phyloP scores from a whole-genome alignment of 2,797 vertebrate genomes.

The Crenuchus spilurus region DNA sequence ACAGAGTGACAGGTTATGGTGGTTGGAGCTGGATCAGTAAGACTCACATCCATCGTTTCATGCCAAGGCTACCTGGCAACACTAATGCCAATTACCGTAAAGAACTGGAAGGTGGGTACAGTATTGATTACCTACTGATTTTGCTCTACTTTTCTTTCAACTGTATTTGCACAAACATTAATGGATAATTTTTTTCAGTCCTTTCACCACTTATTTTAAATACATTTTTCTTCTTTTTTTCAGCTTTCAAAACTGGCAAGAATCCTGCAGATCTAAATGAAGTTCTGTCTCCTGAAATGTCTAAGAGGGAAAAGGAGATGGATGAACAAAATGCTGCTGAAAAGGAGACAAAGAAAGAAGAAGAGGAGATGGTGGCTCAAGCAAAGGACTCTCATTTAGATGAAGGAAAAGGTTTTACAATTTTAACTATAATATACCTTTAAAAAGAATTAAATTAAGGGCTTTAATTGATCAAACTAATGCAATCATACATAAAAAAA shows the following conservation, averaged over 20 bases:
- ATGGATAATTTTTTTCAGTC: conserved; percentile 2
- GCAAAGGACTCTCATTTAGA: conserved; percentile 45
- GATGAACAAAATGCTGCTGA: conserved; percentile 38
- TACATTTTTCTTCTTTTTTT: conserved; percentile 3
- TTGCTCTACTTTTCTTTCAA: no score
- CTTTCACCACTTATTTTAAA: neutral
- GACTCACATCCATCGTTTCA: conserved; percentile 90
- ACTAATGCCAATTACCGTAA: conserved; percentile 93
- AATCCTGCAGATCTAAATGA: conserved; percentile 67
- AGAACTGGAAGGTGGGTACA: conserved; percentile 82
- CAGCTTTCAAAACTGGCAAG: conserved; percentile 74
- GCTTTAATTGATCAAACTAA: no score
- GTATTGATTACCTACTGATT: no score
- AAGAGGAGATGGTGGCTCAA: conserved; percentile 70
- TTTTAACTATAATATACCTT: no score
- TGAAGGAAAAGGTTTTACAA: conserved; percentile 78
- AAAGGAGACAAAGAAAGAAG: conserved; percentile 48
- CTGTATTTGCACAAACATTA: no score
- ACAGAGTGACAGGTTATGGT: conserved; percentile 96
- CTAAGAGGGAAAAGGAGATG: conserved; percentile 67
- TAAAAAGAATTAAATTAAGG: no score
- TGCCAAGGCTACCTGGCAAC: conserved; percentile 91
- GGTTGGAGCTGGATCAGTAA: conserved; percentile 98
- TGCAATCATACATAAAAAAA: no score
- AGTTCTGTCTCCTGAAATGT: conserved; percentile 57